Base-by-base conservation (phyloP, 2,888 invertebrate species). In the Torymus aiolomorphi region DNA sequence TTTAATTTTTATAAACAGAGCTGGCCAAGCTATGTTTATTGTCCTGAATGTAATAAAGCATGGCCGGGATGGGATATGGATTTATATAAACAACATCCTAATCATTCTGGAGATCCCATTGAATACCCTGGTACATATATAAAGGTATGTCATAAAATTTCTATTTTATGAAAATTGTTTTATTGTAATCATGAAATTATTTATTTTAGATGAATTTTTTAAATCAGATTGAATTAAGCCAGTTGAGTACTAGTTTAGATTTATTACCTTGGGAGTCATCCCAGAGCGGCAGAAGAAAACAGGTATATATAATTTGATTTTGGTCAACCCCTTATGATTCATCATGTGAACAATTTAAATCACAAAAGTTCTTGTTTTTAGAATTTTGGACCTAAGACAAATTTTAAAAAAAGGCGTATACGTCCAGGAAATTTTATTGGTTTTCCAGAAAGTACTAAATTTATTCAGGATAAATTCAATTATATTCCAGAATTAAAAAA, bases 311-410 rank as follows among this genome's bases (percentile, higher is more conserved):
- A 42, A 42, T 42, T 42, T 42, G 5, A 54, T 4, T 20, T 24
- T 62, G 42, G 42, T 59, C 11, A 54, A 67, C 16, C 51, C 14
- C 14, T 57, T 49, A 56, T 56, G 42, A 66, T 24, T 52, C 74
- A 10, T 16, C 59, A 62, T 54, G 18, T 73, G 14, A 57, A 67
- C 18, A 13, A 57, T 31, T 67, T 51, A 14, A n/a, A 31, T 66
- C n/a, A 57, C 12, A 52, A 77, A 14, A 51, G 18, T 78, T 20
- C 69, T 80, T 65, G 87, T 83, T 81, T 83, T 61, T 88, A 94
- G 93, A 99, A 99, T 90, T 99, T 95, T 91, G 99, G 99, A 0
- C 99, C 99, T 0, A 98, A 98, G 91, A 97, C 98, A 12, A 99
- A 99, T 91, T 99, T 99, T 89, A 99, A 98, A 89, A 97, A 97